These are phyloP conservation scores for Sceloporus undulatus DNA, from an alignment of 2,113 vertebrate genomes.

Conservation along the genomic window DNA sequence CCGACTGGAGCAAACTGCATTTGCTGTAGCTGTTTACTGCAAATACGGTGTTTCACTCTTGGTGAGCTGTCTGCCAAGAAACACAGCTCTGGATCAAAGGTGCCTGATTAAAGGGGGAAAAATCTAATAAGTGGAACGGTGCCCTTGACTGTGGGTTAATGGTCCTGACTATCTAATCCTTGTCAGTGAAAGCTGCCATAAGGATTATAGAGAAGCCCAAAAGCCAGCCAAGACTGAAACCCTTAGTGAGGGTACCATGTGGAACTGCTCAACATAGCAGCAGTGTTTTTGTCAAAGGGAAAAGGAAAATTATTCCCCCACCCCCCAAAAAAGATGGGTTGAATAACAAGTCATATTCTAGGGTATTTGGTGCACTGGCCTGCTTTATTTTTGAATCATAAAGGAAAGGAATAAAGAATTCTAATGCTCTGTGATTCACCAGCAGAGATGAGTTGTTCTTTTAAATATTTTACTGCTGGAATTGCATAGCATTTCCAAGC, in stretches of 20 bases:
- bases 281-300: conserved; percentile 25
- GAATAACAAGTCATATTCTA: conserved; percentile 34
- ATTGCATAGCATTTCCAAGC: conserved; percentile 7
- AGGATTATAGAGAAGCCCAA: conserved; percentile 47
- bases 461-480: conserved; percentile 6
- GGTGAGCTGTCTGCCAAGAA: conserved; percentile 48
- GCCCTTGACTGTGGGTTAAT: conserved; percentile 66
- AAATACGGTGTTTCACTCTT: conserved; percentile 47
- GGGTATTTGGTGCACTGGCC: not conserved
- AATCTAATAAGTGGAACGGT: conserved; percentile 26
- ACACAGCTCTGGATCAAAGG: conserved; percentile 58
- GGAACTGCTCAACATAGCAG: conserved; percentile 45
- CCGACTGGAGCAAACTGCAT: not conserved
- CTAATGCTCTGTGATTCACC: conserved; percentile 3
- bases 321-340: conserved; percentile 1
- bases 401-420: conserved; percentile 23
- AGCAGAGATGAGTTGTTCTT: conserved; percentile 8
- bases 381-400: conserved; percentile 29
- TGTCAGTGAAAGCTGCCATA: conserved; percentile 42
- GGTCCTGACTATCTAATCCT: conserved; percentile 37
- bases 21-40: conserved; percentile 23
- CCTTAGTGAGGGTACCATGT: conserved; percentile 26
- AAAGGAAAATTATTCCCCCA: conserved; percentile 32
- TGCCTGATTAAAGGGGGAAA: conserved; percentile 54
- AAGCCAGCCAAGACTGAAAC: conserved; percentile 52